Percentiles rank a stretch among this genome's conserved stretches.
These are phyloP conservation scores for Carpatolechia fugitivella DNA, from an alignment of 2,888 invertebrate genomes.

Conservation along the genomic window DNA sequence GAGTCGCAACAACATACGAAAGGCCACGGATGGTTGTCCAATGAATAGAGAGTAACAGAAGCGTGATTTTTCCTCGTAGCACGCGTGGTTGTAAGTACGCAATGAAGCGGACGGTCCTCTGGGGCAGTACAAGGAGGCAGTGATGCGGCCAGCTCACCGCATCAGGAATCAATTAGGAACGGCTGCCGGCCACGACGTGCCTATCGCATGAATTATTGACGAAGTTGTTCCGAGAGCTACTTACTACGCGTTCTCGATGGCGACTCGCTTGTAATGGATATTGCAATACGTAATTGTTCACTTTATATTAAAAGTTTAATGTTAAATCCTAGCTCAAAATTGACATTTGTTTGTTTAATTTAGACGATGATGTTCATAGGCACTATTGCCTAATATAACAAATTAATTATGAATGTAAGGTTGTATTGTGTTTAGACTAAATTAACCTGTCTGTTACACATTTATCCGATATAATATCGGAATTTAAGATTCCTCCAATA, in stretches of 20 bases:
- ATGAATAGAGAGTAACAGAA: not conserved
- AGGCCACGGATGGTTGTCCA: not conserved
- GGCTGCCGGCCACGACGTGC: constrained; percentile 71
- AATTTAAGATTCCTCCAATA: no score
- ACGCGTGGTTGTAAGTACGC: constrained; percentile 58
- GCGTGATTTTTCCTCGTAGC: constrained; percentile 40
- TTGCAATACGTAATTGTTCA: not conserved
- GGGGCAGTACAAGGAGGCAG: constrained; percentile 70
- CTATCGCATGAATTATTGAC: constrained; percentile 77
- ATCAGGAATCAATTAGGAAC: constrained; percentile 78
- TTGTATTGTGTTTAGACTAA: no score
- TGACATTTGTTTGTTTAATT: no score
- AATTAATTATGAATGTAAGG: no score
- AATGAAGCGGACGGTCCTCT: constrained; percentile 68
- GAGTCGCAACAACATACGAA: no score
- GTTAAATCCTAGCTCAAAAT: no score
- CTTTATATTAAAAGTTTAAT: no score
- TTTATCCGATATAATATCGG: no score
- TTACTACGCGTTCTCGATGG: constrained; percentile 50
- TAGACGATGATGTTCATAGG: no score
- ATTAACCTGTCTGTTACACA: no score
- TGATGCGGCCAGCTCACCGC: constrained; percentile 64
- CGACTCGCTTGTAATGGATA: constrained; percentile 25
- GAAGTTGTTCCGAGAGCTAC: constrained; percentile 48
- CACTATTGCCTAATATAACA: no score